Conservation (phyloP, 2,888 invertebrate genomes). For the Trissolcus brochymenae region DNA sequence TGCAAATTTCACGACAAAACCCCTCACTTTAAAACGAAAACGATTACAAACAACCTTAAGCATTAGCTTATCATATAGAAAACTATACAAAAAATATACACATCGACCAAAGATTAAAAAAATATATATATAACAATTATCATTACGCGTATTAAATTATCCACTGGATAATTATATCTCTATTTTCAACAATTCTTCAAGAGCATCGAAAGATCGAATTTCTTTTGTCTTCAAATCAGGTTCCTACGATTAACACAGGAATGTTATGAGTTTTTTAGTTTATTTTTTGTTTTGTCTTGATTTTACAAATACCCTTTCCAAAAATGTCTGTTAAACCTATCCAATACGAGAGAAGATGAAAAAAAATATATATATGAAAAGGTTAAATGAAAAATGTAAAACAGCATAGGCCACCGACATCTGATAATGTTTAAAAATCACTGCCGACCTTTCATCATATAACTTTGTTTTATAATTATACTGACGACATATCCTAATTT, state of each 20-base stretch:
- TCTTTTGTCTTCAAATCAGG: constrained; percentile 67
- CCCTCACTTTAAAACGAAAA: neutral
- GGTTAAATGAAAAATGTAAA: constrained; percentile 20
- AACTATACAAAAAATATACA: constrained; percentile 41
- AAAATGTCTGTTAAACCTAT: constrained; percentile 49
- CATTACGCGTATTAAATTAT: constrained; percentile 6
- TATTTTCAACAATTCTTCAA: constrained; percentile 4
- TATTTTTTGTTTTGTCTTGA: constrained; percentile 1
- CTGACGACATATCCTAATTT: constrained; percentile 41
- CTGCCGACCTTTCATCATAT: constrained; percentile 34
- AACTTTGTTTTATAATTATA: constrained; percentile 35
- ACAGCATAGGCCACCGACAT: constrained; percentile 54
- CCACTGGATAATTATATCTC: neutral
- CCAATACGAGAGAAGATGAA: constrained; percentile 42
- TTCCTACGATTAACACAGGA: constrained; percentile 72
- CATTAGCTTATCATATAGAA: constrained; percentile 16
- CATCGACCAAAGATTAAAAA: constrained; percentile 32
- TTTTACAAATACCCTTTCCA: constrained; percentile 1
- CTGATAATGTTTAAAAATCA: constrained; percentile 34
- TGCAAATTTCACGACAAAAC: constrained; percentile 10
- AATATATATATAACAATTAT: constrained; percentile 21
- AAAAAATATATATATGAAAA: constrained; percentile 5
- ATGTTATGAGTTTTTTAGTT: constrained; percentile 70
- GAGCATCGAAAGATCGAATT: constrained; percentile 52
- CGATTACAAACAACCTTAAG: constrained; percentile 15